phyloP scores from a whole-genome alignment of 2,888 invertebrate genomes.

The Polyommatus iphigenia region DNA sequence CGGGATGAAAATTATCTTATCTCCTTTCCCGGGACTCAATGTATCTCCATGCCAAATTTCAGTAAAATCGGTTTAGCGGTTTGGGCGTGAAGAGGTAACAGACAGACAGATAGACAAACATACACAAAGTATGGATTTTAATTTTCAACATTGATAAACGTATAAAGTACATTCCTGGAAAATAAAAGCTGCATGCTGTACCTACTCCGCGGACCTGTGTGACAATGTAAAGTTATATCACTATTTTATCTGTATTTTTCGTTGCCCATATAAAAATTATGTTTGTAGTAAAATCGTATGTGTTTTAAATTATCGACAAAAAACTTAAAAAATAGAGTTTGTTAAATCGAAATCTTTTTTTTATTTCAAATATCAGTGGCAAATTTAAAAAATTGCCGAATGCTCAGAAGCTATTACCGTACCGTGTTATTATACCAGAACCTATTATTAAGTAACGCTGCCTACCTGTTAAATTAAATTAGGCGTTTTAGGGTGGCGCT shows the following conservation, averaged over 20 bases:
- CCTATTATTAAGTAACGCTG: conserved; percentile 77
- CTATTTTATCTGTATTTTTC: neutral
- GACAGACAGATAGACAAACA: too few species aligned
- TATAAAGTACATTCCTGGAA: too few species aligned
- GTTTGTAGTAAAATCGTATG: neutral
- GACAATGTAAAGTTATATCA: neutral
- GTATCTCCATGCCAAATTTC: too few species aligned
- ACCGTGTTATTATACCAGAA: conserved; percentile 73
- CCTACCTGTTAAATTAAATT: conserved; percentile 81
- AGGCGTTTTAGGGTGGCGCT: conserved; percentile 76
- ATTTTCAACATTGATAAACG: too few species aligned
- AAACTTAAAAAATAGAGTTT: neutral
- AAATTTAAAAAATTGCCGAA: conserved; percentile 78
- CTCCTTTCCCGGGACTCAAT: too few species aligned
- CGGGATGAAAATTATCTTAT: too few species aligned
- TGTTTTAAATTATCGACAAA: neutral
- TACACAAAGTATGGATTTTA: too few species aligned
- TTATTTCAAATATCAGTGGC: conserved; percentile 68
- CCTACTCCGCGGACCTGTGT: too few species aligned
- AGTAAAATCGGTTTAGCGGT: too few species aligned
- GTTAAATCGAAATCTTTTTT: conserved; percentile 30
- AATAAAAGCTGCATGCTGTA: too few species aligned
- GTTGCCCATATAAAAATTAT: neutral
- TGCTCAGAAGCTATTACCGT: conserved; percentile 72
- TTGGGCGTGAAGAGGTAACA: too few species aligned